Percentiles rank a stretch among this genome's conserved stretches.
phyloP scores from a whole-genome alignment of 2,888 invertebrate species.

The Mimumesa dahlbomi region DNA sequence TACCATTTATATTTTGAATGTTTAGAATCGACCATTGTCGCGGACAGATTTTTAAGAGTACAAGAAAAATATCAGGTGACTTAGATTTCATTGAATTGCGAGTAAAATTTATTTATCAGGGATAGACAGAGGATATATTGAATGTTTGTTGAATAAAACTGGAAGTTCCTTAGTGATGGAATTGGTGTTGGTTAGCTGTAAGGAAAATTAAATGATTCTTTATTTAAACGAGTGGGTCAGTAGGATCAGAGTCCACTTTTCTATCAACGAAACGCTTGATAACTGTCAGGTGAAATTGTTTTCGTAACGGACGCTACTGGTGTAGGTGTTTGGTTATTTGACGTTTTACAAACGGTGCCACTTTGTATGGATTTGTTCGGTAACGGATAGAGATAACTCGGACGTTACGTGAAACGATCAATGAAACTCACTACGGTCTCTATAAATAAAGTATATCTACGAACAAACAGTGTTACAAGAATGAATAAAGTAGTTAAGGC shows the following conservation, averaged over 20 bases:
- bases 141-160: too few species aligned
- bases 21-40: too few species aligned
- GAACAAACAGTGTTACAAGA: too few species aligned
- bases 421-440: background rate
- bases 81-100: too few species aligned
- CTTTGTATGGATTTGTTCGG: slow-evolving; percentile 66
- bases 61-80: too few species aligned
- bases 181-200: background rate
- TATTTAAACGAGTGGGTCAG: background rate
- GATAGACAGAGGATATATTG: too few species aligned
- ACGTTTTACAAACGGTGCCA: slow-evolving; percentile 57
- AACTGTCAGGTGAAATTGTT: slow-evolving; percentile 15
- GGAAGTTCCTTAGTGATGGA: too few species aligned
- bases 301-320: too few species aligned
- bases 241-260: background rate
- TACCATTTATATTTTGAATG: slow-evolving; percentile 16
- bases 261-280: background rate
- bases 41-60: too few species aligned
- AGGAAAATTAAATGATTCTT: background rate
- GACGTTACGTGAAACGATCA: background rate
- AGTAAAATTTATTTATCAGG: too few species aligned
- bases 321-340: slow-evolving; percentile 46
- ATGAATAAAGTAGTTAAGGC: too few species aligned
- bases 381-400: slow-evolving; percentile 66
- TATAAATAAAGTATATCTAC: too few species aligned